Evolutionary conservation across 2,888 invertebrate genomes (phyloP), one percentile per base, ranked within the genome.

Genomic region (Mythimna loreyi): DNA sequence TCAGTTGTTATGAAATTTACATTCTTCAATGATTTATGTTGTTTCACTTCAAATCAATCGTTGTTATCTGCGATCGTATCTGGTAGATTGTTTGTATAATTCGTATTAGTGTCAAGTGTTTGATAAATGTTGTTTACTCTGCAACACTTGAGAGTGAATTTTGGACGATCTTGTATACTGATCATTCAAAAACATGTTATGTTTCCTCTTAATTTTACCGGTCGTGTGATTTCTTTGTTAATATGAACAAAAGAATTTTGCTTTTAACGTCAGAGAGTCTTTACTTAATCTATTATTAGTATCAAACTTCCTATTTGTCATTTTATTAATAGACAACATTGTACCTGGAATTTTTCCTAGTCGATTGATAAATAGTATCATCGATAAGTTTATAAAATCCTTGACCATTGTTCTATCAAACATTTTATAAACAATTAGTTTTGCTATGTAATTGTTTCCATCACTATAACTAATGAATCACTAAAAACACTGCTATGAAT

Each of bases 31-130:
- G 66, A 80, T 76, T 76, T 80, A 75, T 72, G 56, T 33, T 59
- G 33, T 59, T 65, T 62, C 28, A 65, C 49, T 63, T 72, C 30
- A 65, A 80, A 72, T 80, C 67, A 72, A 72, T 80, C 56, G 63
- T 36, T 66, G 43, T 61, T 80, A 78, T 76, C 81, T 65, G 16
- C 25, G 67, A 77, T 80, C n/a, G 28, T 76, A 80, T 80, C 72
- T 21, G 19, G 19, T 33, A 59, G 55, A 80, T 72, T 78, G 67
- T 80, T 76, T 75, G 59, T 67, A 62, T 61, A 67, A 63, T 76
- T 78, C 30, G 49, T 61, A 79, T 78, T 78, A 71, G 62, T 75
- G 71, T 81, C 82, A 81, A 80, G 80, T 66, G 33, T 72, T 30
- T 81, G 67, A 80, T 72, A 78, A 78, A 81, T 78, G 63, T 60